phyloP scores from a whole-genome alignment of 2,113 vertebrate species.

The Cyanoliseus patagonus region DNA sequence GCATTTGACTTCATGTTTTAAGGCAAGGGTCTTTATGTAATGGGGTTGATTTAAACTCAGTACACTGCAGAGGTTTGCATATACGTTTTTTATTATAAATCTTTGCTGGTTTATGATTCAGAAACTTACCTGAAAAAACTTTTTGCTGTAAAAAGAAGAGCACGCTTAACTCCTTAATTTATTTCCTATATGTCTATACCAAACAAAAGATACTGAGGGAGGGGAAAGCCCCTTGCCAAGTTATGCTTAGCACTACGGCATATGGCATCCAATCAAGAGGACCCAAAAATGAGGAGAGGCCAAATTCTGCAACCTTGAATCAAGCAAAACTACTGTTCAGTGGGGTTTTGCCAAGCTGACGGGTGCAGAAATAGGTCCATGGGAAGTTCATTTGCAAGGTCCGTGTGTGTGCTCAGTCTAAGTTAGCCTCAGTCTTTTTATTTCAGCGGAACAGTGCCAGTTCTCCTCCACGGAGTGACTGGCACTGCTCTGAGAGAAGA shows the following conservation, averaged over 20 bases:
- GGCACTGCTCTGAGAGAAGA: not conserved
- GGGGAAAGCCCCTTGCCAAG: not conserved
- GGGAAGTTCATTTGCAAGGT: not conserved
- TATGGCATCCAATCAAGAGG: not conserved
- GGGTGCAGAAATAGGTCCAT: not conserved
- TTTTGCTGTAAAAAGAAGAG: constrained; percentile 34
- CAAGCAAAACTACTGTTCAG: not conserved
- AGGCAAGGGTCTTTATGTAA: not conserved
- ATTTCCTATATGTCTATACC: constrained; percentile 24
- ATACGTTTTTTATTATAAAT: constrained; percentile 28
- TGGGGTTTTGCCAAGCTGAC: not conserved
- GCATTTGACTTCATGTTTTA: not conserved
- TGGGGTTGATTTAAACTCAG: not conserved
- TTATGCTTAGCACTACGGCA: constrained; percentile 18
- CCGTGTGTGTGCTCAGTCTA: not conserved
- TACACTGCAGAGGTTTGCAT: not conserved
- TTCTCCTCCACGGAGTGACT: not conserved
- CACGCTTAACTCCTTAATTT: not conserved
- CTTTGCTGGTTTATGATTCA: constrained; percentile 33
- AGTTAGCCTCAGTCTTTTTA: not conserved
- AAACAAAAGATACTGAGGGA: constrained; percentile 23
- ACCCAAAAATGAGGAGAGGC: constrained; percentile 2
- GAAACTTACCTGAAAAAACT: not conserved
- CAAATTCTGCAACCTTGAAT: not conserved
- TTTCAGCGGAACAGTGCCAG: not conserved